phyloP scores from a whole-genome alignment of 2,888 invertebrate species.

The Eupsilia transversa region DNA sequence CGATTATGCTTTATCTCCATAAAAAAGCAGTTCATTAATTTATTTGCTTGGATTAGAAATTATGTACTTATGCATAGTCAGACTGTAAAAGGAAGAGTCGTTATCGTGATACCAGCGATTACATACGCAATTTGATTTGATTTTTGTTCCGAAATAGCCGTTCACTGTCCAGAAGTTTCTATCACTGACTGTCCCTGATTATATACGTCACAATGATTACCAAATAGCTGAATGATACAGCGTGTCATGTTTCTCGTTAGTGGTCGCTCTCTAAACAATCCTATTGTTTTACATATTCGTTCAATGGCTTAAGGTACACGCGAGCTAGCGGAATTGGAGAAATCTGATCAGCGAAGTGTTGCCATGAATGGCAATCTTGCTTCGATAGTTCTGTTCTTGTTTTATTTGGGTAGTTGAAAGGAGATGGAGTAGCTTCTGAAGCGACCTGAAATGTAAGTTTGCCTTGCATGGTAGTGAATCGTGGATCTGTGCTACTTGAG shows the following conservation, averaged over 20 bases:
- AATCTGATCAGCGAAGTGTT: constrained; percentile 65
- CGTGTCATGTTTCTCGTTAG: constrained; percentile 33
- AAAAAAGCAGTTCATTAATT: constrained; percentile 17
- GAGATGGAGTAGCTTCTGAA: constrained; percentile 38
- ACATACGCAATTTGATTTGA: neutral
- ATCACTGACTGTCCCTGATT: neutral
- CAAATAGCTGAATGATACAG: constrained; percentile 37
- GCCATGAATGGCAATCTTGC: constrained; percentile 62
- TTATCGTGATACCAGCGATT: constrained; percentile 13
- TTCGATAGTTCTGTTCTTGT: constrained; percentile 42
- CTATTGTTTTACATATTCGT: constrained; percentile 66
- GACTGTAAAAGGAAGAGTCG: constrained; percentile 1
- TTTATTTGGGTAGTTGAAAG: constrained; percentile 44
- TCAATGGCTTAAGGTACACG: constrained; percentile 61
- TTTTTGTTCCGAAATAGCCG: neutral
- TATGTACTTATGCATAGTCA: neutral
- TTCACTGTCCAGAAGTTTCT: constrained; percentile 20
- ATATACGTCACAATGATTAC: constrained; percentile 32
- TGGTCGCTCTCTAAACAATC: constrained; percentile 58
- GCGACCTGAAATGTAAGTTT: constrained; percentile 27
- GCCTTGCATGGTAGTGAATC: constrained; percentile 49
- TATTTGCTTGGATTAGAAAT: constrained; percentile 32
- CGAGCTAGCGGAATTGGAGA: constrained; percentile 66
- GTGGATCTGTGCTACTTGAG: constrained; percentile 13
- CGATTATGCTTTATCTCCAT: constrained; percentile 28